phyloP scores from a whole-genome alignment of 1,140 invertebrate species.

The Linepithema humile region DNA sequence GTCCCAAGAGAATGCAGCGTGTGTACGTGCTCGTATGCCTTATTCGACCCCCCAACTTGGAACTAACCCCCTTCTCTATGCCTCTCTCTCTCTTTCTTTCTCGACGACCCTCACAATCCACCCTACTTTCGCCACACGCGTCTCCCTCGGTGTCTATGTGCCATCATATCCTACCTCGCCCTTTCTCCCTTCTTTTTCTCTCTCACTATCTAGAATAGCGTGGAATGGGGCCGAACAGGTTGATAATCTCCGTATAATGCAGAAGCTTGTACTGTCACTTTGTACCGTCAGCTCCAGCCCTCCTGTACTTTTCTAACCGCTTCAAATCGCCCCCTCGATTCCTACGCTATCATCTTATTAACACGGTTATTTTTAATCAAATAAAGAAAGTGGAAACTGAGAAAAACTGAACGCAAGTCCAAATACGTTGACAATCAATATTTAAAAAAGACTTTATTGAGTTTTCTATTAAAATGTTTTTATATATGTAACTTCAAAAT shows the following conservation, averaged over 20 bases:
- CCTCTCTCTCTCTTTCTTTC: conserved; percentile 60
- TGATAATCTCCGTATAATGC: conserved; percentile 84
- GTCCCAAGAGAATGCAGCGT: conserved; percentile 80
- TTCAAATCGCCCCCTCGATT: conserved; percentile 72
- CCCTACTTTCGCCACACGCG: conserved; percentile 48
- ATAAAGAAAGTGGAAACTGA: too few relatives aligned
- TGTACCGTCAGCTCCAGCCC: conserved; percentile 46
- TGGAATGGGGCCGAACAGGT: conserved; percentile 81
- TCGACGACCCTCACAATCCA: conserved; percentile 69
- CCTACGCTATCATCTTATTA: conserved; percentile 72
- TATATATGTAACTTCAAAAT: too few relatives aligned
- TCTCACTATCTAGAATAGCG: conserved; percentile 28
- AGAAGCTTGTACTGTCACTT: conserved; percentile 79
- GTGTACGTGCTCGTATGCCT: conserved; percentile 80
- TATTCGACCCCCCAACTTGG: conserved; percentile 71
- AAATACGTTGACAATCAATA: too few relatives aligned
- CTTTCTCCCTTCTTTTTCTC: conserved; percentile 15
- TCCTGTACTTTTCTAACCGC: conserved; percentile 75
- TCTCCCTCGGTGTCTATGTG: conserved; percentile 48
- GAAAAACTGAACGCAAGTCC: too few relatives aligned
- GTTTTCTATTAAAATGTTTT: too few relatives aligned
- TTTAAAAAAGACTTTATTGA: too few relatives aligned
- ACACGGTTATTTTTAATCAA: conserved; percentile 59
- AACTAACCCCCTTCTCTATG: conserved; percentile 60
- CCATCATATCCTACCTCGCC: conserved; percentile 31